A percentile compares a stretch with the other conserved stretches of the same genome.
phyloP scores from a whole-genome alignment of 2,888 invertebrate species.

The Lamellibrachia columna region DNA sequence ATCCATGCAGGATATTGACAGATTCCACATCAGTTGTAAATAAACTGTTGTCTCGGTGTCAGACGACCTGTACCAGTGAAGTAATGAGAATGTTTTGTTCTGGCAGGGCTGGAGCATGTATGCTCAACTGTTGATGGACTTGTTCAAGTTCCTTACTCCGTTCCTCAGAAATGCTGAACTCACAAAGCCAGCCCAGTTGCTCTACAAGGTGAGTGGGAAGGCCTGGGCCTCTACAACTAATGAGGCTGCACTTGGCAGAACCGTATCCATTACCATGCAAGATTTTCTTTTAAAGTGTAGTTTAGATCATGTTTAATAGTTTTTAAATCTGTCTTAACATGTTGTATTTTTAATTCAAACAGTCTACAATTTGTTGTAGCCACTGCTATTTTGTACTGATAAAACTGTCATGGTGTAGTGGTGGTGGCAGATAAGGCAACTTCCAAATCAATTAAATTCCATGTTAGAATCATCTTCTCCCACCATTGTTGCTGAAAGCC shows the following conservation, averaged over 20 bases:
- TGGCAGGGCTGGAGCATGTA: slow-evolving; percentile 92
- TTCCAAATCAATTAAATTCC: too few species aligned
- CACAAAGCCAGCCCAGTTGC: slow-evolving; percentile 88
- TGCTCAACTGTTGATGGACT: slow-evolving; percentile 91
- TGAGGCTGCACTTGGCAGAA: neutral
- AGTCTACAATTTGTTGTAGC: too few species aligned
- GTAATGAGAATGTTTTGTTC: slow-evolving; percentile 35
- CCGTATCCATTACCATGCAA: too few species aligned
- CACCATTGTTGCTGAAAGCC: too few species aligned
- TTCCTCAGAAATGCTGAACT: slow-evolving; percentile 97
- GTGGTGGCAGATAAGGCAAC: too few species aligned
- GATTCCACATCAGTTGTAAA: neutral
- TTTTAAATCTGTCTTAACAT: too few species aligned
- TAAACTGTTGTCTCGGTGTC: neutral
- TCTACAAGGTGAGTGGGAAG: slow-evolving; percentile 84
- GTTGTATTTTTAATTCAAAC: neutral
- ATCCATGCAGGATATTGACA: neutral
- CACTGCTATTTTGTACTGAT: too few species aligned
- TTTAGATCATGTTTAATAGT: too few species aligned
- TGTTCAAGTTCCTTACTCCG: slow-evolving; percentile 96
- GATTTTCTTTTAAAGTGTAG: too few species aligned
- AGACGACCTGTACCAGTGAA: too few species aligned
- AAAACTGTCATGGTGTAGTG: too few species aligned
- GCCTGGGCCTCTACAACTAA: neutral
- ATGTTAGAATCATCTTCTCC: too few species aligned